Percentiles rank a stretch among this genome's conserved stretches.
These are phyloP conservation scores for Regulus satrapa DNA, from an alignment of 2,113 vertebrate species.

Conservation along the genomic window DNA sequence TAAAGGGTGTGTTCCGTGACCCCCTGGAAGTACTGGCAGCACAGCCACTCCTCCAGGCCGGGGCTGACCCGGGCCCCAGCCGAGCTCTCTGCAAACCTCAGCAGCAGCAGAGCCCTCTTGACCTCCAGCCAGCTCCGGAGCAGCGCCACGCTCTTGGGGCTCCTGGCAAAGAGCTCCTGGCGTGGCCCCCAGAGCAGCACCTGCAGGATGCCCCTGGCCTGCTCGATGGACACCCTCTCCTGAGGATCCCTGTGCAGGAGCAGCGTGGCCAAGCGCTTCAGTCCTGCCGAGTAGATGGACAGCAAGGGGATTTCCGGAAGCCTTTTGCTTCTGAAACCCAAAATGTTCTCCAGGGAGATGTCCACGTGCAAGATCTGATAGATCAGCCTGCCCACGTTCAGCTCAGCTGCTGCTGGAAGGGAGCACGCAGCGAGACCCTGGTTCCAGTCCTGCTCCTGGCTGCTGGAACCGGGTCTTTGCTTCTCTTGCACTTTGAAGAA, in stretches of 20 bases:
- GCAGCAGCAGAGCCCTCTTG: slow-evolving; percentile 74
- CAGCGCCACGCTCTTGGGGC: not conserved
- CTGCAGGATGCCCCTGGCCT: slow-evolving; percentile 68
- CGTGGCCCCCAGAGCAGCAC: slow-evolving; percentile 82
- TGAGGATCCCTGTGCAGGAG: slow-evolving; percentile 57
- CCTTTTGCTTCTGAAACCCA: not conserved
- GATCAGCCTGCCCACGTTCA: slow-evolving; percentile 69
- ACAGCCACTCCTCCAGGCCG: slow-evolving; percentile 77
- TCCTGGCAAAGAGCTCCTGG: slow-evolving; percentile 45
- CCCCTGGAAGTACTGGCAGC: slow-evolving; percentile 75
- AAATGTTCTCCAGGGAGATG: not conserved
- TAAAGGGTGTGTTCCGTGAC: slow-evolving; percentile 47
- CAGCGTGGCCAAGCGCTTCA: slow-evolving; percentile 58
- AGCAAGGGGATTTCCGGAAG: not conserved
- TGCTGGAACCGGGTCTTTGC: not conserved
- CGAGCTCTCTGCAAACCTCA: slow-evolving; percentile 71
- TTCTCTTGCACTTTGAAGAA: not conserved
- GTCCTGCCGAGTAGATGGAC: slow-evolving; percentile 54
- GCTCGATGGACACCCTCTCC: slow-evolving; percentile 32
- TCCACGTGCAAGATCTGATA: slow-evolving; percentile 56
- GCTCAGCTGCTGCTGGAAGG: slow-evolving; percentile 35
- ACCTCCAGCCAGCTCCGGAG: slow-evolving; percentile 62
- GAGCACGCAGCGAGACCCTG: not conserved
- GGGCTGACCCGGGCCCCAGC: not conserved
- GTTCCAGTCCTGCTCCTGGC: not conserved